phyloP scores from a whole-genome alignment of 2,113 vertebrate species.

The Symphodus melops region DNA sequence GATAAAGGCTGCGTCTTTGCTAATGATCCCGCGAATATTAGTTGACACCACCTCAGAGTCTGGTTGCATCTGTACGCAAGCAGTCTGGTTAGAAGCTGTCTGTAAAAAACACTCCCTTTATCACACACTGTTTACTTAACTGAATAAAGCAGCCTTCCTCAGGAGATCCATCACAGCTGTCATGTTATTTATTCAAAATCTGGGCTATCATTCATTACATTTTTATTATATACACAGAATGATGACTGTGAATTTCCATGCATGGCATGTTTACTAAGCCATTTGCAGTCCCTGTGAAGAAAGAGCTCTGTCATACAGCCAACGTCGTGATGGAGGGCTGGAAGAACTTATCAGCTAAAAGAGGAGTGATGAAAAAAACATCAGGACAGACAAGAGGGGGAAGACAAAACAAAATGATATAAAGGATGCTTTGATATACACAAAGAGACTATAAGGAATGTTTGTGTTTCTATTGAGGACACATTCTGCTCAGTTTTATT shows the following conservation, averaged over 20 bases:
- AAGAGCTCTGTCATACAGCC: constrained; percentile 39
- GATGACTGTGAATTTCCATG: constrained; percentile 64
- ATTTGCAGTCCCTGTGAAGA: constrained; percentile 60
- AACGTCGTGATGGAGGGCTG: constrained; percentile 16
- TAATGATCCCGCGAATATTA: constrained; percentile 36
- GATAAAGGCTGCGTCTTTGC: constrained; percentile 20
- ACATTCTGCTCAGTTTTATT: background rate
- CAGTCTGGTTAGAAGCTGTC: constrained; percentile 18
- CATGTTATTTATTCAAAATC: constrained; percentile 53
- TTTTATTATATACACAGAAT: constrained; percentile 53
- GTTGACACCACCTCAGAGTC: constrained; percentile 10
- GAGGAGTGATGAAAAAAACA: background rate
- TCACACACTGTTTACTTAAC: constrained; percentile 38
- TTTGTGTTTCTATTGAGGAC: background rate
- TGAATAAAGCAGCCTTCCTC: constrained; percentile 30
- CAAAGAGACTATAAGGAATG: constrained; percentile 5
- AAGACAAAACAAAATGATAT: background rate
- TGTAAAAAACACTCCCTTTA: constrained; percentile 34
- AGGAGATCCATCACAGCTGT: constrained; percentile 54
- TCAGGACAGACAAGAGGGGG: background rate
- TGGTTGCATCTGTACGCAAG: no score
- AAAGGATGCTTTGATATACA: constrained; percentile 12
- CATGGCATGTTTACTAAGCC: constrained; percentile 69
- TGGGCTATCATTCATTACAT: constrained; percentile 57
- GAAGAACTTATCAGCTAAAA: constrained; percentile 34